A percentile compares a stretch with the other conserved stretches of the same genome.
Evolutionary conservation across 2,888 invertebrate genomes (phyloP).

Genomic region (Brachynemurus nebulosus): DNA sequence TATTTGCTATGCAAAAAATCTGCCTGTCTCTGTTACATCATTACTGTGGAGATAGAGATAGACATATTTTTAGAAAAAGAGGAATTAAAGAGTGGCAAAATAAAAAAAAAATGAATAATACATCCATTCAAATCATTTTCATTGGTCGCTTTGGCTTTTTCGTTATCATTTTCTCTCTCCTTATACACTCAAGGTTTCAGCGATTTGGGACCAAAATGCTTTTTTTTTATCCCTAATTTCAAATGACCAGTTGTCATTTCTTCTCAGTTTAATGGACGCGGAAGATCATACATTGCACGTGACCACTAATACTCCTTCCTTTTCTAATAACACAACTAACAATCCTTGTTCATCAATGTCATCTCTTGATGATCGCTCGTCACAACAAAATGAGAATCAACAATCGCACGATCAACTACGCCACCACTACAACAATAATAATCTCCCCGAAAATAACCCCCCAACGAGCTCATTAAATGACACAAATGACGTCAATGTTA

Average conservation of each 20-base stretch:
- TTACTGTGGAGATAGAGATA: no score
- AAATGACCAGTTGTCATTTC: background rate
- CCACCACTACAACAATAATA: background rate
- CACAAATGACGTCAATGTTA: slow-evolving; percentile 27
- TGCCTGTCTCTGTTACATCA: no score
- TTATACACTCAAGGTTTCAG: no score
- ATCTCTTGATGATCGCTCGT: background rate
- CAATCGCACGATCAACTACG: background rate
- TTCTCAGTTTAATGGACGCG: slow-evolving; percentile 2
- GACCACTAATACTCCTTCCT: slow-evolving; percentile 4
- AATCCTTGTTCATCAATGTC: slow-evolving; percentile 1
- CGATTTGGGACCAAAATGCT: background rate
- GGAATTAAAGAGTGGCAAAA: no score
- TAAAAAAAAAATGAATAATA: no score
- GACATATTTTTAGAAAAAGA: no score
- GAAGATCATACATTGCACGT: slow-evolving; percentile 4
- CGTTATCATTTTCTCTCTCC: no score
- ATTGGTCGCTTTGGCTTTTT: no score
- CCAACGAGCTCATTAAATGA: slow-evolving; percentile 15
- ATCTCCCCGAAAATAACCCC: background rate
- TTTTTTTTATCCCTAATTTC: background rate
- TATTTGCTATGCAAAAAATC: no score
- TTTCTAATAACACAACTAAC: slow-evolving; percentile 5
- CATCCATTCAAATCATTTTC: no score
- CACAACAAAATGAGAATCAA: background rate